These are phyloP conservation scores for Ethmia dodecea DNA, from an alignment of 2,888 invertebrate genomes.

Conservation along the genomic window DNA sequence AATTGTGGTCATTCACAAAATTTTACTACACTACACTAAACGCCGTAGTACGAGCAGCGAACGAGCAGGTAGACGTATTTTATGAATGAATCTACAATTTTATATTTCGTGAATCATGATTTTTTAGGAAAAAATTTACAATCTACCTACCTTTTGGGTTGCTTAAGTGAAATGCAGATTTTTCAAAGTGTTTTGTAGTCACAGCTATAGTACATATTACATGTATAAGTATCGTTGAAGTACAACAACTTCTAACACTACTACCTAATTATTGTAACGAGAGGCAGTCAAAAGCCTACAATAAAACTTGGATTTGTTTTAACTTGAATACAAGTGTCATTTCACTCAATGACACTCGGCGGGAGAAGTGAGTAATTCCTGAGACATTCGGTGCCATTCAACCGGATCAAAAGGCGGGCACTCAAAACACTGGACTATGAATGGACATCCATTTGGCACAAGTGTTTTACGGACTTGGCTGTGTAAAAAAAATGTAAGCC, in stretches of 20 bases:
- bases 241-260: slow-evolving; percentile 1
- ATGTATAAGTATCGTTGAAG: too few relatives aligned
- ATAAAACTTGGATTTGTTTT: slow-evolving; percentile 29
- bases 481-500: slow-evolving; percentile 53
- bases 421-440: slow-evolving; percentile 41
- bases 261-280: neutral
- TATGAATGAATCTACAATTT: slow-evolving; percentile 42
- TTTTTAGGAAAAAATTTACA: too few relatives aligned
- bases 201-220: too few relatives aligned
- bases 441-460: slow-evolving; percentile 51
- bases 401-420: slow-evolving; percentile 32
- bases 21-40: slow-evolving; percentile 43
- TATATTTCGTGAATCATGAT: slow-evolving; percentile 26
- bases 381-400: slow-evolving; percentile 23
- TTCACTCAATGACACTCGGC: slow-evolving; percentile 20
- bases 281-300: slow-evolving; percentile 13
- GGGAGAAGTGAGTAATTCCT: slow-evolving; percentile 31
- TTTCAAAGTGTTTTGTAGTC: too few relatives aligned
- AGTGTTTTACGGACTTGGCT: slow-evolving; percentile 59
- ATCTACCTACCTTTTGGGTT: too few relatives aligned
- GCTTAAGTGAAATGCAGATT: too few relatives aligned
- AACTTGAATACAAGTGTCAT: slow-evolving; percentile 32
- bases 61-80: slow-evolving; percentile 49
- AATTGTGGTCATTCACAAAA: slow-evolving; percentile 49
- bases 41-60: slow-evolving; percentile 40